phyloP scores from a whole-genome alignment of 2,113 vertebrate genomes.

The Drymodes brunneopygia region DNA sequence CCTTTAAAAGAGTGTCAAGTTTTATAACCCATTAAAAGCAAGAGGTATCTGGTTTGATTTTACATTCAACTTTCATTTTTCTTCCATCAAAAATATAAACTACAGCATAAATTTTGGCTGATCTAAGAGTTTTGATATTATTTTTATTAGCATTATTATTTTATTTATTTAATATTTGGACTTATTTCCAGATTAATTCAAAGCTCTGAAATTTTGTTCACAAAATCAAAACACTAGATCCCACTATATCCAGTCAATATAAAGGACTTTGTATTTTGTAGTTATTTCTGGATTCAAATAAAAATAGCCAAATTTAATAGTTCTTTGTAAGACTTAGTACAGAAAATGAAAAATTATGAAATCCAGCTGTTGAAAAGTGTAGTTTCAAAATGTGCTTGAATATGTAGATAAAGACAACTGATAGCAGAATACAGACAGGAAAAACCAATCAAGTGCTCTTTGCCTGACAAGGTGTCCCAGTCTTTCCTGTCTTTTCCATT shows the following conservation, averaged over 20 bases:
- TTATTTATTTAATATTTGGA: background rate
- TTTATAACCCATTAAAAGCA: background rate
- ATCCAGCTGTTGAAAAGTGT: background rate
- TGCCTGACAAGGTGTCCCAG: background rate
- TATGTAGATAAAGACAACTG: background rate
- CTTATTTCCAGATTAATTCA: background rate
- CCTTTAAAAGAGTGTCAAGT: background rate
- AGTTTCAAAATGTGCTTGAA: background rate
- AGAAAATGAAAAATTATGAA: background rate
- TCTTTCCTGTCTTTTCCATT: background rate
- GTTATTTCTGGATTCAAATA: background rate
- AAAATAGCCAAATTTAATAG: background rate
- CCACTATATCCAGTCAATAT: background rate
- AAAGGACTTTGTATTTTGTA: background rate
- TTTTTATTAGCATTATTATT: background rate
- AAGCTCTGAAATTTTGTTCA: background rate
- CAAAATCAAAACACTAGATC: background rate
- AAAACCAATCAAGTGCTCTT: background rate
- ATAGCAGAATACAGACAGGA: background rate
- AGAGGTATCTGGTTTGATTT: background rate
- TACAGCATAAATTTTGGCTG: background rate
- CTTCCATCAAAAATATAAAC: background rate
- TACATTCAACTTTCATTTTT: background rate
- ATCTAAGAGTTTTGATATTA: background rate
- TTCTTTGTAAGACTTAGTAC: background rate